phyloP scores from a whole-genome alignment of 2,888 invertebrate species.

The Synanthedon myopaeformis region DNA sequence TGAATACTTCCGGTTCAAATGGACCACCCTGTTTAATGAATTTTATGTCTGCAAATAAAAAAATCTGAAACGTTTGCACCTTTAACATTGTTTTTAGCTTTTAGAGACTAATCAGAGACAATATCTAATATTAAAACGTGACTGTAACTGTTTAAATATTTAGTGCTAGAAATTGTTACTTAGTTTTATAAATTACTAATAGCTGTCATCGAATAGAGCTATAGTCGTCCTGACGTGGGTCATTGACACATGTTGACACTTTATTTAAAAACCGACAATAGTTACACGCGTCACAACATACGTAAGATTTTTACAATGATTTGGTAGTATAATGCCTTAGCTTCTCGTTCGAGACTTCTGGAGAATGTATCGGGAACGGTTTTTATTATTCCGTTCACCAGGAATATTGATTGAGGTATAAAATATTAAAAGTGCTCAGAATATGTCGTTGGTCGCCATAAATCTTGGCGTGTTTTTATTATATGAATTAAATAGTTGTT shows the following conservation, averaged over 20 bases:
- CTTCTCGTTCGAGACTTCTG: neutral
- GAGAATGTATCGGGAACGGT: too few relatives aligned
- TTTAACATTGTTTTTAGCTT: neutral
- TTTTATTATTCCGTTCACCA: too few relatives aligned
- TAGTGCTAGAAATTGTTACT: neutral
- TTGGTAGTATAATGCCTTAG: conserved; percentile 32
- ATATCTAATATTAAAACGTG: too few relatives aligned
- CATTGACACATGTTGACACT: conserved; percentile 31
- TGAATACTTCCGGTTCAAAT: neutral
- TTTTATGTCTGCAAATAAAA: neutral
- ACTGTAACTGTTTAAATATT: neutral
- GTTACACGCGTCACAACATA: conserved; percentile 20
- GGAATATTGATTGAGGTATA: too few relatives aligned
- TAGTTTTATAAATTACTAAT: neutral
- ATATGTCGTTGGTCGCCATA: too few relatives aligned
- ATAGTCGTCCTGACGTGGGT: conserved; percentile 13
- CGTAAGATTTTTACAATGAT: conserved; percentile 26
- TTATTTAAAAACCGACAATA: conserved; percentile 15
- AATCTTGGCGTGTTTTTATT: too few relatives aligned
- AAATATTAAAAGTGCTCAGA: too few relatives aligned
- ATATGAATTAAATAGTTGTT: too few relatives aligned
- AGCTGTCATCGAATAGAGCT: neutral
- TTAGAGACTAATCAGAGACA: too few relatives aligned
- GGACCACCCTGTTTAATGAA: neutral
- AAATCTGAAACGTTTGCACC: neutral